Evolutionary conservation across 2,797 vertebrate genomes (phyloP).

Genomic region (Arctocebus calabarensis): DNA sequence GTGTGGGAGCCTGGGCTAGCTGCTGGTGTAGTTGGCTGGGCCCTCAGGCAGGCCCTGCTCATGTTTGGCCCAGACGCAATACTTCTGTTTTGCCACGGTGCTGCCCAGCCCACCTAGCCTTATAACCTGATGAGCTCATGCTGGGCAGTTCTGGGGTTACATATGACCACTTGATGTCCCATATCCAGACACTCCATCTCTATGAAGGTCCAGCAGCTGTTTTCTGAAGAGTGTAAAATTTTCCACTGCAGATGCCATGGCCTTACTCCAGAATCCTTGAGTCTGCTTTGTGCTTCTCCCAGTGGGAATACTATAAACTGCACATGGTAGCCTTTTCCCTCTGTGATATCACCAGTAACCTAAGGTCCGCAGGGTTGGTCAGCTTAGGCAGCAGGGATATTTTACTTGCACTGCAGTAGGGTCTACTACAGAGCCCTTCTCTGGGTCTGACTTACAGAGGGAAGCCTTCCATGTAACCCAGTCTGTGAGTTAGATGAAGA

Average conservation of each 20-base stretch:
- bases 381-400: not conserved
- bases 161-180: not conserved
- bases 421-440: not conserved
- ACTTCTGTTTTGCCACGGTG: not conserved
- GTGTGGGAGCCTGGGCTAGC: not conserved
- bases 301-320: not conserved
- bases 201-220: not conserved
- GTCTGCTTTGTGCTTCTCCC: not conserved
- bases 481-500: not conserved
- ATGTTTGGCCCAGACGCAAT: accelerated
- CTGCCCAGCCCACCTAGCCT: not conserved
- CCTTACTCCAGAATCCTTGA: not conserved
- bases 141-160: not conserved
- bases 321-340: not conserved
- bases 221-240: not conserved
- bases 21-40: not conserved
- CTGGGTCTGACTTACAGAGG: not conserved
- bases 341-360: not conserved
- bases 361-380: not conserved
- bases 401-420: not conserved
- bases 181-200: not conserved
- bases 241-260: not conserved
- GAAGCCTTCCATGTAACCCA: not conserved
- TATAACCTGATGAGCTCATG: not conserved
- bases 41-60: not conserved